Base-by-base conservation (phyloP, 1,140 invertebrate species). In the Micrasema longulum region DNA sequence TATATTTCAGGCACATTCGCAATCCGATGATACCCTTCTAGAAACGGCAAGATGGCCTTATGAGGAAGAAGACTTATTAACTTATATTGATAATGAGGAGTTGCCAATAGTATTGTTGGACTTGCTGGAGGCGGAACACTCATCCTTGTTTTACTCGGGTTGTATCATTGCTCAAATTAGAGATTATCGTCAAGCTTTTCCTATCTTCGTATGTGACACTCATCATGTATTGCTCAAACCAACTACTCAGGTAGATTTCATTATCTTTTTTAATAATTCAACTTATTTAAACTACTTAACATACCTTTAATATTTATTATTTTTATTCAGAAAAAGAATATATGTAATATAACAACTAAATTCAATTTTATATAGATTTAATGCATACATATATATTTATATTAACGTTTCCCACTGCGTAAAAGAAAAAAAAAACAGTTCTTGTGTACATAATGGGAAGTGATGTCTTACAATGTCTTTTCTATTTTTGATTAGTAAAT, bases 161-260 rank as follows among this genome's bases (percentile, higher is more conserved):
- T 97, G 95, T 85, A 92, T 97, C 50, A 93, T 97, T 78, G 92
- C 91, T 73, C 94, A 97, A 88, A 89, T 98, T 72, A 88, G 95
- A 78, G 95, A 97, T 84, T 95, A 94, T 80, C 87, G 95, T 75
- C 91, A 94, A 82, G 87, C 89, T 71, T 91, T 90, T 83, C 89
- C 89, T 74, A 91, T 88, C 81, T 87, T 86, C 81, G 80, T 87
- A 77, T 91, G 90, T 84, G 91, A 92, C 85, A 89, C 90, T 76
- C 91, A 92, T 84, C 93, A 96, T 89, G 93, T 97, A 69, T 85
- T 97, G 71, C 88, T 97, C 65, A 91, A 91, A 82, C 95, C 95
- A 75, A 94, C 93, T 41, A 92, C 91, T 79, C 93, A 95, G 89
- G 94, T 95, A 85, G 1, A 43, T 31, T 2, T 2, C 26, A n/a